These are phyloP conservation scores for Podocnemis expansa DNA, from an alignment of 2,113 vertebrate species.

Conservation along the genomic window DNA sequence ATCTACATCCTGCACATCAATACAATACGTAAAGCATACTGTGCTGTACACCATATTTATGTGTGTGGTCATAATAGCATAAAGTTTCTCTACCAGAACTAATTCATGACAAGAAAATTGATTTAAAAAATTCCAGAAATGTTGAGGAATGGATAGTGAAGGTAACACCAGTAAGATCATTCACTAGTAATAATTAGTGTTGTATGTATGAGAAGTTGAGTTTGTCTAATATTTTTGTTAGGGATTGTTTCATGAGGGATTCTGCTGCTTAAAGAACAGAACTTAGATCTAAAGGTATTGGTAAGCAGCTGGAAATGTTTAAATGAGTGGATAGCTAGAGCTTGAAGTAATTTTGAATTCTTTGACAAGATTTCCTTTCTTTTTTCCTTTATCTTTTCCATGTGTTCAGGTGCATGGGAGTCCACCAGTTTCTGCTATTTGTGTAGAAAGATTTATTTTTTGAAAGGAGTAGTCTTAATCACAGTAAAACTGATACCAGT, in stretches of 20 bases:
- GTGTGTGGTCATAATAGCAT: neutral
- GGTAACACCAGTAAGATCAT: neutral
- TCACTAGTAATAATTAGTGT: neutral
- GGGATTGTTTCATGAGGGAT: neutral
- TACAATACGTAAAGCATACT: neutral
- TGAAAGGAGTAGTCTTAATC: neutral
- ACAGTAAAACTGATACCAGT: neutral
- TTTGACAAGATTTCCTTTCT: neutral
- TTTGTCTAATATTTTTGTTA: neutral
- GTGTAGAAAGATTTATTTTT: neutral
- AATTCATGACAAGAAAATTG: neutral
- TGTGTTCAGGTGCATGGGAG: no score
- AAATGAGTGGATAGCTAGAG: neutral
- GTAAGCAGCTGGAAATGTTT: neutral
- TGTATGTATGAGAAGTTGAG: neutral
- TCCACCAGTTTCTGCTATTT: neutral
- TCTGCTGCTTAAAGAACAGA: neutral
- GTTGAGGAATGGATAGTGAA: neutral
- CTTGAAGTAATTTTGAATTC: neutral
- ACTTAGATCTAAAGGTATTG: neutral
- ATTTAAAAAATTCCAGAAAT: no score
- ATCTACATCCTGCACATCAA: neutral
- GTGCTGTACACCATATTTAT: neutral
- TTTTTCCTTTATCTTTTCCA: neutral
- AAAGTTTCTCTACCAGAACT: neutral